phyloP scores from a whole-genome alignment of 2,888 invertebrate species.

The Chloroclystis v-ata region DNA sequence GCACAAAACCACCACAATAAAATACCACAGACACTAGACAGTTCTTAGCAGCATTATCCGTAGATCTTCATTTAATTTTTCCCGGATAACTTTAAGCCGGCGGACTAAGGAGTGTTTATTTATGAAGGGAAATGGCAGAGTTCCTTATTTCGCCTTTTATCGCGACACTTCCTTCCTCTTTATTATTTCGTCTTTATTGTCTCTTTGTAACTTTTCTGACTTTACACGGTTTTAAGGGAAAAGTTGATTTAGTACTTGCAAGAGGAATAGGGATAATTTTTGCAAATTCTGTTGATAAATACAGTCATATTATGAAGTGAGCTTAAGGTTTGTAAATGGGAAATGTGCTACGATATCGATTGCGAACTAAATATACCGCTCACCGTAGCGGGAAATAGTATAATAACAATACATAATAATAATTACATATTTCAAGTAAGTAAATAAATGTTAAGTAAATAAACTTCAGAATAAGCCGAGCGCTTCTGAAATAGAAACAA shows the following conservation, averaged over 20 bases:
- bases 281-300: too few species aligned
- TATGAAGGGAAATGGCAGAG: slow-evolving; percentile 26
- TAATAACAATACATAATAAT: too few species aligned
- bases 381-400: too few species aligned
- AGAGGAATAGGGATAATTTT: background rate
- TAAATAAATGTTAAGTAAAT: too few species aligned
- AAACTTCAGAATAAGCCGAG: too few species aligned
- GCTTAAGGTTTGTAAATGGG: too few species aligned
- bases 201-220: slow-evolving; percentile 5
- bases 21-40: slow-evolving; percentile 6
- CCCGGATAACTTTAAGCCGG: slow-evolving; percentile 9
- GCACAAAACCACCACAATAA: background rate
- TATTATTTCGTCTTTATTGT: slow-evolving; percentile 19
- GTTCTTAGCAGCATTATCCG: slow-evolving; percentile 26
- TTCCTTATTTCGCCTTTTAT: slow-evolving; percentile 24
- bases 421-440: too few species aligned
- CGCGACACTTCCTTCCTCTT: slow-evolving; percentile 19
- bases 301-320: too few species aligned
- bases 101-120: slow-evolving; percentile 22
- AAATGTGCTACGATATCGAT: too few species aligned
- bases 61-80: slow-evolving; percentile 21
- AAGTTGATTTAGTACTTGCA: background rate
- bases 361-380: too few species aligned
- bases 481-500: background rate
- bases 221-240: background rate